A percentile compares a stretch with the other conserved stretches of the same genome.
Conservation (phyloP, 2,113 vertebrate species). For the Glareola pratincola region DNA sequence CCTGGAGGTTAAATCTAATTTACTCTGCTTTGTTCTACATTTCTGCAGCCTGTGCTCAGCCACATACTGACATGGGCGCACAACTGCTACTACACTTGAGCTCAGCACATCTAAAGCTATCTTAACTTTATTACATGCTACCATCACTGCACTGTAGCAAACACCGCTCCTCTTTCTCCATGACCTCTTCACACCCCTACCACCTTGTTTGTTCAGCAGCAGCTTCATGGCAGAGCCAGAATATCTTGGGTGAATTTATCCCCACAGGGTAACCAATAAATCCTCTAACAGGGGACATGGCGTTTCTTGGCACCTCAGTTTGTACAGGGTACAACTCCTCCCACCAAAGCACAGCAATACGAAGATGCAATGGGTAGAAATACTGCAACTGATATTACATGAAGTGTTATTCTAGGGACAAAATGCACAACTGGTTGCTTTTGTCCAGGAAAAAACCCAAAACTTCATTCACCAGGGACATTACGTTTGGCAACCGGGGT, state of each 20-base stretch:
- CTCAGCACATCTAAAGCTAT: background rate
- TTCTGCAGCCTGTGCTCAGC: background rate
- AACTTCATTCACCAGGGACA: background rate
- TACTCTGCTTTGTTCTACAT: background rate
- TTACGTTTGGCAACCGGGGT: background rate
- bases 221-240: background rate
- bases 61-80: background rate
- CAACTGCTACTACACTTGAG: background rate
- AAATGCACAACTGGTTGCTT: background rate
- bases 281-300: fast-evolving
- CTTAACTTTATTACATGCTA: background rate
- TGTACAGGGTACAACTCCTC: background rate
- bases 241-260: background rate
- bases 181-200: background rate
- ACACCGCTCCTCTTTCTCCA: background rate
- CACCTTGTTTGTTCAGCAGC: background rate
- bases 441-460: background rate
- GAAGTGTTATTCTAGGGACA: background rate
- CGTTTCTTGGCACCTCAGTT: background rate
- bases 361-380: background rate
- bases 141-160: background rate
- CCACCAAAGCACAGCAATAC: background rate
- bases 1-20: background rate
- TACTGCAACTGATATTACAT: background rate
- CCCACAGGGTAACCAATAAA: background rate